Base-by-base conservation (phyloP, 2,797 vertebrate genomes). In the Gouania willdenowi region DNA sequence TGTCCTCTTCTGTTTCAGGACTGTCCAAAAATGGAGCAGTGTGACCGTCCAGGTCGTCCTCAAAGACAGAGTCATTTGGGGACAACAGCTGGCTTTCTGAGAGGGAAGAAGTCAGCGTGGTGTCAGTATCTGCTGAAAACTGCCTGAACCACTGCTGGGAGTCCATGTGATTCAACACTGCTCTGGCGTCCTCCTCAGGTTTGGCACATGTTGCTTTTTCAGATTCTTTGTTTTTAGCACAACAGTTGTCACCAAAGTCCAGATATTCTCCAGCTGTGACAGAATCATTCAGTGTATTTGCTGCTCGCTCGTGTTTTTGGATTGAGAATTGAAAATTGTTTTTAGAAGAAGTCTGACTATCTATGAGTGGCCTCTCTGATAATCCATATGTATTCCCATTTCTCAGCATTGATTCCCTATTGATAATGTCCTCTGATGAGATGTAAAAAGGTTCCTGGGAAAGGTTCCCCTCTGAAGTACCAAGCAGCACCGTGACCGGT, bases 1-100 rank as follows among this genome's bases (percentile, higher is more conserved):
- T 49, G 38, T 84, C 73, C 43, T 61, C 77, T 36, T 80, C 77
- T 0, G 64, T 55, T 14, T 87, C 83, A 3, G 67, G 64, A 41
- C 70, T 70, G 0, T 86, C 83, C 45, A 80, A 42, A 42, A 78
- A 84, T 0, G 85, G 81, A 14, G 78, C 75, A 1, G 79, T 71
- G 44, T 76, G 75, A 31, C 82, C 81, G 2, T 85, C 85, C 7
- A 71, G 27, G 44, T 85, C 76, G 1, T 76, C 71, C 0, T 82
- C 71, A 0, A 83, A 79, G 26, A 81, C 38, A 3, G 67, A 71
- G 52, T 73, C 39, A 3, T 56, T 48, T 1, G 66, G 70, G 14
- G 77, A 76, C 11, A 78, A 40, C 39, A 79, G 50, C 41, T 74
- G 71, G 57, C 66, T 73, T n/a, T 66, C 78, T 2, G 80, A 75